Evolutionary conservation across 2,888 invertebrate species (phyloP).

Genomic region (Ochropacha duplaris): DNA sequence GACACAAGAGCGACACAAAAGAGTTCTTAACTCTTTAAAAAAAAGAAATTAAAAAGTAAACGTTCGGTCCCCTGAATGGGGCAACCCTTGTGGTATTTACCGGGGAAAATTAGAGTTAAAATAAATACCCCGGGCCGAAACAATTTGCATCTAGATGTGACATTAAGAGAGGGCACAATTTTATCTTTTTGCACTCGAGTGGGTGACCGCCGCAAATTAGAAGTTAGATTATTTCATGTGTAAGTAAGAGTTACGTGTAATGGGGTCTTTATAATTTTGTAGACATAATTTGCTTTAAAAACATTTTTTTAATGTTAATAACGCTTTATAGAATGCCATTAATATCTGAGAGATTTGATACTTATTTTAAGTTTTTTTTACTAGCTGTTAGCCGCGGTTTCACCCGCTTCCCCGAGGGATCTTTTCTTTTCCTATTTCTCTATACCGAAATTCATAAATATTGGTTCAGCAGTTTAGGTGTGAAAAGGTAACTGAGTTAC

Average conservation of each 20-base stretch:
- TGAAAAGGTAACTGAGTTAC: too few relatives aligned
- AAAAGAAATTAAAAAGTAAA: conserved; percentile 24
- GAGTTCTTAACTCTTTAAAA: conserved; percentile 2
- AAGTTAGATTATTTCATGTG: conserved; percentile 17
- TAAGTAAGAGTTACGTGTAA: neutral
- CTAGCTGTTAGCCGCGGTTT: too few relatives aligned
- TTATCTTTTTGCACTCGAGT: conserved; percentile 52
- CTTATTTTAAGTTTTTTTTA: too few relatives aligned
- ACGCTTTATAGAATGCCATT: too few relatives aligned
- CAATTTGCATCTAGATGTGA: conserved; percentile 82
- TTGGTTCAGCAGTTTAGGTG: too few relatives aligned
- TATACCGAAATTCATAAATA: too few relatives aligned
- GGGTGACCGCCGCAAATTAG: conserved; percentile 39
- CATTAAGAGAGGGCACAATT: conserved; percentile 62
- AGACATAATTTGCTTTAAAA: neutral
- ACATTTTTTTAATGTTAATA: too few relatives aligned
- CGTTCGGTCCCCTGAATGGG: conserved; percentile 37
- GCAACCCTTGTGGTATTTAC: conserved; percentile 73
- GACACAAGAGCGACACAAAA: conserved; percentile 2
- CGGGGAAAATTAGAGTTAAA: conserved; percentile 72
- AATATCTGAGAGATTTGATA: too few relatives aligned
- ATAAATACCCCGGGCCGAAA: conserved; percentile 72
- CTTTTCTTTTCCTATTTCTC: too few relatives aligned
- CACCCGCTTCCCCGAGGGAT: too few relatives aligned
- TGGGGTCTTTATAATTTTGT: neutral